A percentile compares a stretch with the other conserved stretches of the same genome.
phyloP scores from a whole-genome alignment of 2,797 vertebrate species.

The Scleropages formosus region DNA sequence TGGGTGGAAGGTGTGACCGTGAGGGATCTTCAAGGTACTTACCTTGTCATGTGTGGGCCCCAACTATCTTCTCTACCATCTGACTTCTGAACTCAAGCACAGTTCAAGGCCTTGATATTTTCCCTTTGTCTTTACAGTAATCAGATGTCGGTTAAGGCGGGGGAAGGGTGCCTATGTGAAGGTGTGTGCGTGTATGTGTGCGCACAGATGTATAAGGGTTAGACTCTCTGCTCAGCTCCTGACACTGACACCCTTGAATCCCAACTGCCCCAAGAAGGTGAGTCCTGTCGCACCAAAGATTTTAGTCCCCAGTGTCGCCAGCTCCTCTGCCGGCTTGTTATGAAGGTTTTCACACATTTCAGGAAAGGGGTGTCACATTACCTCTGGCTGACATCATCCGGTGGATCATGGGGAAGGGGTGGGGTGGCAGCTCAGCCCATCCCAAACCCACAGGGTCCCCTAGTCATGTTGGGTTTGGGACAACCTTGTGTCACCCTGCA shows the following conservation, averaged over 20 bases:
- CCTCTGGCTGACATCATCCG: neutral
- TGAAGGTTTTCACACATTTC: constrained; percentile 66
- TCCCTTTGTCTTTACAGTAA: neutral
- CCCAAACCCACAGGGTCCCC: constrained; percentile 56
- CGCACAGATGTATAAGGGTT: too few species aligned
- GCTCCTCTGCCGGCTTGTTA: constrained; percentile 37
- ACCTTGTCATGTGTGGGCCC: too few species aligned
- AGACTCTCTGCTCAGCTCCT: neutral
- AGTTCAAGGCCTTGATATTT: neutral
- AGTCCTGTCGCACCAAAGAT: neutral
- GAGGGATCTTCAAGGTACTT: too few species aligned
- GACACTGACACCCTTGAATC: neutral
- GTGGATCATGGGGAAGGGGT: constrained; percentile 39
- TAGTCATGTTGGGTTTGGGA: constrained; percentile 56
- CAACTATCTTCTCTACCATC: too few species aligned
- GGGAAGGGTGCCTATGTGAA: too few species aligned
- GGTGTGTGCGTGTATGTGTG: too few species aligned
- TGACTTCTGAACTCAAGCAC: neutral
- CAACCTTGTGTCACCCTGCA: constrained; percentile 65
- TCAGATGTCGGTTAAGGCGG: too few species aligned
- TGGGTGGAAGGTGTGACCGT: neutral
- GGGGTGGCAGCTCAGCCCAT: constrained; percentile 47
- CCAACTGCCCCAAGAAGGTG: neutral
- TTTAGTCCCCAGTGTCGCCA: neutral
- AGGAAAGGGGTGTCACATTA: constrained; percentile 58